A percentile compares a stretch with the other conserved stretches of the same genome.
phyloP scores from a whole-genome alignment of 2,888 invertebrate genomes.

The Gnatocerus cornutus region DNA sequence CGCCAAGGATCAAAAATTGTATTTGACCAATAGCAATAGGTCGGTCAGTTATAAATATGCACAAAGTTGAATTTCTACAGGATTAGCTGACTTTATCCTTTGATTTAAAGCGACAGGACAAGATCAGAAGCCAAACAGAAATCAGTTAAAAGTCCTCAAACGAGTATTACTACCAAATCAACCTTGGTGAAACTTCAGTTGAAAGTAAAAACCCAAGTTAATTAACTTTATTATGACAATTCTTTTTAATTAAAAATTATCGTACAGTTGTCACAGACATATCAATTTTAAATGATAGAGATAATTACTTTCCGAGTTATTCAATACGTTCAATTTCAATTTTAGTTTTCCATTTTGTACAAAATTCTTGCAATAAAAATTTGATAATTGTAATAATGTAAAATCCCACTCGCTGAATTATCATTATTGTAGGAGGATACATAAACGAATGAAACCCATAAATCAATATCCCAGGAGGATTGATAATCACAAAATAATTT shows the following conservation, averaged over 20 bases:
- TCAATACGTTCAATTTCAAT: too few relatives aligned
- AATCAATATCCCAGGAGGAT: too few relatives aligned
- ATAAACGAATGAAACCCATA: too few relatives aligned
- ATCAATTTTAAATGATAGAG: too few relatives aligned
- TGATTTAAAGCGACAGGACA: background rate
- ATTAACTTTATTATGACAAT: background rate
- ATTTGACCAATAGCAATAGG: too few relatives aligned
- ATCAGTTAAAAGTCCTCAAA: background rate
- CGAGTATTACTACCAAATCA: background rate
- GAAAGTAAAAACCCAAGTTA: background rate
- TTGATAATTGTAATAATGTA: too few relatives aligned
- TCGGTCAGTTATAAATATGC: background rate
- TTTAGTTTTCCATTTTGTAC: too few relatives aligned
- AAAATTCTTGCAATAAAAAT: too few relatives aligned
- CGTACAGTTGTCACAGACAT: background rate
- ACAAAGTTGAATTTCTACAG: background rate
- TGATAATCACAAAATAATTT: too few relatives aligned
- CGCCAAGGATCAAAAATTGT: background rate
- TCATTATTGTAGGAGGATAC: too few relatives aligned
- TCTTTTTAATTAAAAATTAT: slow-evolving; percentile 1
- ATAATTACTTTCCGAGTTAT: too few relatives aligned
- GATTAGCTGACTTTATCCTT: slow-evolving; percentile 2
- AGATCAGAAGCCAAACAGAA: background rate
- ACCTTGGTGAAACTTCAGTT: slow-evolving; percentile 5
- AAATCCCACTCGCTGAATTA: too few relatives aligned